Conservation (phyloP, 2,797 vertebrate species). For the Fistularia commersonii region DNA sequence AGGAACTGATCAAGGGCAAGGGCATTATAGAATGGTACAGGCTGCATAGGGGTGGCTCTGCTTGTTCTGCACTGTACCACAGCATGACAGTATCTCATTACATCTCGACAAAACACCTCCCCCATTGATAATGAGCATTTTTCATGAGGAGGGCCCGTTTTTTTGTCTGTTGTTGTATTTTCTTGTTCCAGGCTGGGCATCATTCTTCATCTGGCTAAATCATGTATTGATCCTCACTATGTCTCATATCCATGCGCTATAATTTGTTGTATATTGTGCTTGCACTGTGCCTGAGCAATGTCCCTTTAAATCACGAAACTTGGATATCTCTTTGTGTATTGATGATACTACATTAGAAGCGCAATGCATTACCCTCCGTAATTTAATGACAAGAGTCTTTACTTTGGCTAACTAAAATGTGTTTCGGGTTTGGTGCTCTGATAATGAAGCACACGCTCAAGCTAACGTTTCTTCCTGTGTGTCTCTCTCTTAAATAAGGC, state of each 20-base stretch:
- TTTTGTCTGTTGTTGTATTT: conserved; percentile 57
- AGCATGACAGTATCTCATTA: conserved; percentile 78
- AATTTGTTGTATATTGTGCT: conserved; percentile 49
- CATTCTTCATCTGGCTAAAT: conserved; percentile 68
- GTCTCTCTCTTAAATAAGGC: not conserved
- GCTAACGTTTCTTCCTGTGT: conserved; percentile 36
- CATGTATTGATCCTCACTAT: conserved; percentile 63
- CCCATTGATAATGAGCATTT: conserved; percentile 77
- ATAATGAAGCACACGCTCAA: conserved; percentile 39
- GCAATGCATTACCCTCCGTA: conserved; percentile 49
- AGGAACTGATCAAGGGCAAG: conserved; percentile 76
- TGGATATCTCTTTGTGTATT: conserved; percentile 32
- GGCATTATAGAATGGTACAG: conserved; percentile 72
- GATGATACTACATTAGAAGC: conserved; percentile 30
- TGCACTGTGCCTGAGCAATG: conserved; percentile 22
- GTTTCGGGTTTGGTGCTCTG: conserved; percentile 44
- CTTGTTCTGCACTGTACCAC: conserved; percentile 74
- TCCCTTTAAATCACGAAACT: conserved; percentile 26
- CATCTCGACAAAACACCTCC: conserved; percentile 76
- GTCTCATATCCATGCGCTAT: conserved; percentile 61
- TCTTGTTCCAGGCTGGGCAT: conserved; percentile 47
- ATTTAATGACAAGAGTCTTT: conserved; percentile 60
- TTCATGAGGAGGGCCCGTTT: conserved; percentile 57
- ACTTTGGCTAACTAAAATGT: conserved; percentile 61
- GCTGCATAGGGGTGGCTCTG: conserved; percentile 72